A percentile compares a stretch with the other conserved stretches of the same genome.
These are phyloP conservation scores for Saxicola maurus DNA, from an alignment of 2,797 vertebrate genomes.

Conservation along the genomic window DNA sequence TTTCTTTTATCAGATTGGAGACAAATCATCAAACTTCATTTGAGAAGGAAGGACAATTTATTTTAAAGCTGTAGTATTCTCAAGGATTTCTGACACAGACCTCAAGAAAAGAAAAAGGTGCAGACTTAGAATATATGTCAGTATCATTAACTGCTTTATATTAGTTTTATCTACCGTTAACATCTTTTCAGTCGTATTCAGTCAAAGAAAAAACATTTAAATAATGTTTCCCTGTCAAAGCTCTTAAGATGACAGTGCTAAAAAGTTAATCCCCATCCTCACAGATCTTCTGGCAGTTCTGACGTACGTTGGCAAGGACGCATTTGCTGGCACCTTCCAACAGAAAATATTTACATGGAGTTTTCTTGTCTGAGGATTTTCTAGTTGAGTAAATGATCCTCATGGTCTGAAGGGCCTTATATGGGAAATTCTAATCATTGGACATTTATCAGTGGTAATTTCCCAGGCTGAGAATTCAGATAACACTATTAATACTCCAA, in stretches of 20 bases:
- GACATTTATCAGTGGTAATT: conserved; percentile 10
- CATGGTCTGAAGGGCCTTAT: neutral
- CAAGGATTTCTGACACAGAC: neutral
- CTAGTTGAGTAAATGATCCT: conserved; percentile 22
- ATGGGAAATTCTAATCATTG: neutral
- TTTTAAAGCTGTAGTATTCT: neutral
- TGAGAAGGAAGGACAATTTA: conserved; percentile 6
- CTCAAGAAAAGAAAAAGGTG: conserved; percentile 1
- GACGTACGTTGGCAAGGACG: conserved; percentile 31
- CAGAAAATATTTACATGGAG: conserved; percentile 58
- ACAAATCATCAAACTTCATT: conserved; percentile 25
- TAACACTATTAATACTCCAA: neutral
- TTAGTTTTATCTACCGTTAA: neutral
- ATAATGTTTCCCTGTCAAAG: conserved; percentile 41
- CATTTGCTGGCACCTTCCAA: conserved; percentile 45
- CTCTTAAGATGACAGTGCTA: conserved; percentile 44
- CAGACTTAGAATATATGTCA: neutral
- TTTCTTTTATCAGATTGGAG: conserved; percentile 40
- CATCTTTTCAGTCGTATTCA: conserved; percentile 30
- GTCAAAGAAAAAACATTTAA: neutral
- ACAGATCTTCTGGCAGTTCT: conserved; percentile 46
- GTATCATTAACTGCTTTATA: conserved; percentile 7
- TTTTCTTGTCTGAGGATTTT: conserved; percentile 26
- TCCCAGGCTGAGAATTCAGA: conserved; percentile 4
- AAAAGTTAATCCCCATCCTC: conserved; percentile 39